Conservation (phyloP, 2,797 vertebrate genomes). For the Tapirus indicus region DNA sequence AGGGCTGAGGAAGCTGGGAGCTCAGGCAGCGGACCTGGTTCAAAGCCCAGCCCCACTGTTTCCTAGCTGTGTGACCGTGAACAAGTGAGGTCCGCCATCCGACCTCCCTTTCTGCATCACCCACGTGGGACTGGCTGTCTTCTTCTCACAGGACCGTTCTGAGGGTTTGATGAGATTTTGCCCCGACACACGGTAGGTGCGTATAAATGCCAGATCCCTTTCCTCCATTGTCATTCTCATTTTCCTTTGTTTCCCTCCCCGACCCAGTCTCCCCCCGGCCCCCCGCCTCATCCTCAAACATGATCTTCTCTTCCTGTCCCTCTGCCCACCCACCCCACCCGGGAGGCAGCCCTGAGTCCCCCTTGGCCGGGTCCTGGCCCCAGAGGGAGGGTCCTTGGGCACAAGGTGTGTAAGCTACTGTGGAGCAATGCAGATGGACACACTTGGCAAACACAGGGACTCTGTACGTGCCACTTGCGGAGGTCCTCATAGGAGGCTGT, state of each 20-base stretch:
- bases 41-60: neutral
- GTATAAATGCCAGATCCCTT: neutral
- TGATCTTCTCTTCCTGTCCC: neutral
- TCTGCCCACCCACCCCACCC: neutral
- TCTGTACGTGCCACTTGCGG: fast-evolving
- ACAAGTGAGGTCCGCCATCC: no score
- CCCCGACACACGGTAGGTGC: neutral
- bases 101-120: neutral
- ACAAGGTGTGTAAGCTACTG: fast-evolving
- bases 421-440: fast-evolving
- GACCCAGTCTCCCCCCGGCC: neutral
- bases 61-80: no score
- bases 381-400: neutral
- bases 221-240: neutral
- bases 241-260: neutral
- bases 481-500: no score
- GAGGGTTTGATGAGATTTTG: neutral
- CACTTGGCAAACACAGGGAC: neutral
- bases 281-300: neutral
- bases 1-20: neutral
- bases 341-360: neutral
- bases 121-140: fast-evolving
- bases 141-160: neutral
- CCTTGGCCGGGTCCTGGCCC: fast-evolving
- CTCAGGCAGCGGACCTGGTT: neutral